phyloP scores from a whole-genome alignment of 2,797 vertebrate species.

The Hybognathus amarus region DNA sequence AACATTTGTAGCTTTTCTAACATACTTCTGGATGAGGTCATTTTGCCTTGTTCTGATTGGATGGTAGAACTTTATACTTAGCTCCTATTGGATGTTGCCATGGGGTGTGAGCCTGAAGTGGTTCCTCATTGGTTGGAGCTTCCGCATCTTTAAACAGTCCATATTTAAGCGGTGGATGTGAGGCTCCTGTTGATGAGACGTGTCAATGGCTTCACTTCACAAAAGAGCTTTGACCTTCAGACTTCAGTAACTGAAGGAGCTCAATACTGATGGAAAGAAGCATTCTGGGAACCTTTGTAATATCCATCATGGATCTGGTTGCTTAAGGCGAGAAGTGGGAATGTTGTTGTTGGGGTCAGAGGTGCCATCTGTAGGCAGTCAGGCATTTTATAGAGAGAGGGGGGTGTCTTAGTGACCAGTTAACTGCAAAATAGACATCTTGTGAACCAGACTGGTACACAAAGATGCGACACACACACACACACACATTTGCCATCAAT shows the following conservation, averaged over 20 bases:
- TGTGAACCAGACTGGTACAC: slow-evolving; percentile 4
- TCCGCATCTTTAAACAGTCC: slow-evolving; percentile 35
- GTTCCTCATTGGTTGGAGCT: slow-evolving; percentile 43
- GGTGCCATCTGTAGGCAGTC: slow-evolving; percentile 67
- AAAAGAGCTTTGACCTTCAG: slow-evolving; percentile 58
- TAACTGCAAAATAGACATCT: slow-evolving; percentile 41
- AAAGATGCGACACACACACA: slow-evolving; percentile 9
- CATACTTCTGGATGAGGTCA: slow-evolving; percentile 45
- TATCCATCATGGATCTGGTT: slow-evolving; percentile 53
- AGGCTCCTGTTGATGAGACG: slow-evolving; percentile 59
- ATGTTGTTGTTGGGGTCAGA: slow-evolving; percentile 62
- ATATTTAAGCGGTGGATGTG: slow-evolving; percentile 53
- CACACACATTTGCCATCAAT: background rate
- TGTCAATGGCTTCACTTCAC: slow-evolving; percentile 53
- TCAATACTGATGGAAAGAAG: slow-evolving; percentile 40
- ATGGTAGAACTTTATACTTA: slow-evolving; percentile 12
- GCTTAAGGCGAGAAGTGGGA: slow-evolving; percentile 57
- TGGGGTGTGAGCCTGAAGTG: slow-evolving; percentile 49
- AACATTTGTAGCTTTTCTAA: slow-evolving; percentile 7
- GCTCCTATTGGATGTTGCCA: slow-evolving; percentile 45
- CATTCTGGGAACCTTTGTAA: slow-evolving; percentile 56
- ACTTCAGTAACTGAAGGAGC: slow-evolving; percentile 48
- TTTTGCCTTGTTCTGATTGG: slow-evolving; percentile 33
- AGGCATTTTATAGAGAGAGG: slow-evolving; percentile 34
- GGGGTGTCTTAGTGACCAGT: slow-evolving; percentile 40